Percentiles rank a stretch among this genome's conserved stretches.
Conservation (phyloP, 2,888 invertebrate species). For the Tubiluchus corallicola region DNA sequence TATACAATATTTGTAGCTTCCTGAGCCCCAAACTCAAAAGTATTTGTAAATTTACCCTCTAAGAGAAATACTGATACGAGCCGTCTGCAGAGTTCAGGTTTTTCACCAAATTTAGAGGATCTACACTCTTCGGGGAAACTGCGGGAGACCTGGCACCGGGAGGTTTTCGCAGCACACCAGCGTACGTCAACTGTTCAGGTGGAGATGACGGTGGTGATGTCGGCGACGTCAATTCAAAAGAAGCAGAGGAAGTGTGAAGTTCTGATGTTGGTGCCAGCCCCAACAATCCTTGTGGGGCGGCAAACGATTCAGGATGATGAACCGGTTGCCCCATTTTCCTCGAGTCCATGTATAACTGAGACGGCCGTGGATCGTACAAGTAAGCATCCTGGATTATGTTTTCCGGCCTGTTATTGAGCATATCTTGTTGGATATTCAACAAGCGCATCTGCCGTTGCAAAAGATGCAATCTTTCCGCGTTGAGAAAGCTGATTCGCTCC, state of each 20-base stretch:
- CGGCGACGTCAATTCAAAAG: background rate
- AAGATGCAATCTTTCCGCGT: background rate
- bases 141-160: background rate
- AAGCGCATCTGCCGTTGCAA: no score
- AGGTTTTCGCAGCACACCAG: background rate
- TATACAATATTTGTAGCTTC: no score
- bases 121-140: background rate
- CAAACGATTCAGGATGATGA: background rate
- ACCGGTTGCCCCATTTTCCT: no score
- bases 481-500: no score
- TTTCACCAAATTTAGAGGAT: background rate
- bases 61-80: constrained; percentile 1
- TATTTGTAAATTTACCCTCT: no score
- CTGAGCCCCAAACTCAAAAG: no score
- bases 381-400: no score
- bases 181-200: background rate
- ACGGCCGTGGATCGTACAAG: background rate
- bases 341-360: no score
- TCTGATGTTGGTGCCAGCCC: background rate
- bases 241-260: background rate
- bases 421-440: no score
- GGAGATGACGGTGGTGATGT: background rate
- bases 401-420: no score
- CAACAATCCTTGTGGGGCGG: background rate
- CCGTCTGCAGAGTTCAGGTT: background rate